Evolutionary conservation across 2,113 vertebrate genomes (phyloP).

Genomic region (Epinephelus fuscoguttatus): DNA sequence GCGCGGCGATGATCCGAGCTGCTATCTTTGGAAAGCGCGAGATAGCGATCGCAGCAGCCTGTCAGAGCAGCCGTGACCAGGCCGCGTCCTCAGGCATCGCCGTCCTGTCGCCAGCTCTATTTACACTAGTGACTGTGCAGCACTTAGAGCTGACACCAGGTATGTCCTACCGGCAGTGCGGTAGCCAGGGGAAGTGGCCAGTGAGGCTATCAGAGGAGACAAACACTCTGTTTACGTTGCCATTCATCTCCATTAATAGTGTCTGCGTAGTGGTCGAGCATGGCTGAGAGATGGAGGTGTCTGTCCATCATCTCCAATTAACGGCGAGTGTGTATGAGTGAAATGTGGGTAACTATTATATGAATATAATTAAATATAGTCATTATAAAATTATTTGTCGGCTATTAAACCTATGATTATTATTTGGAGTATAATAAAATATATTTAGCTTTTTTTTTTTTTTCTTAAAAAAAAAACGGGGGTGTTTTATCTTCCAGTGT

Average conservation of each 20-base stretch:
- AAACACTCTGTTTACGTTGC: conserved; percentile 83
- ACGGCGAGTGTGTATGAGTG: neutral
- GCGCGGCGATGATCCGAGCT: conserved; percentile 68
- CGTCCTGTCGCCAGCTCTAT: conserved; percentile 87
- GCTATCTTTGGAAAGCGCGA: conserved; percentile 78
- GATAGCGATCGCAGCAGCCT: conserved; percentile 84
- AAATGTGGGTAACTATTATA: neutral
- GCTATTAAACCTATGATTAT: neutral
- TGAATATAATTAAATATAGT: neutral
- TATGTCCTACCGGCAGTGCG: conserved; percentile 83
- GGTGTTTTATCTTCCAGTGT: conserved; percentile 1
- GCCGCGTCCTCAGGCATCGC: conserved; percentile 84
- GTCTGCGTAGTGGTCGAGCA: conserved; percentile 44
- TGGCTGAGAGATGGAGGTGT: conserved; percentile 57
- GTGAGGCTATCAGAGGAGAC: conserved; percentile 78
- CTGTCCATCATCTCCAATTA: conserved; percentile 43
- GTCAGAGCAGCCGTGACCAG: conserved; percentile 71
- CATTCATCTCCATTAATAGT: conserved; percentile 85
- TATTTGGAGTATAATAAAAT: neutral
- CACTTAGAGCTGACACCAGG: conserved; percentile 87
- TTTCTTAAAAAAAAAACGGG: too few species aligned
- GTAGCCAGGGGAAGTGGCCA: conserved; percentile 81
- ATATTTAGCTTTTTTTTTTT: neutral
- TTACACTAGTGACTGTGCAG: conserved; percentile 83
- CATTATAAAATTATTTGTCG: neutral